Percentiles rank a stretch among this genome's conserved stretches.
These are phyloP conservation scores for Mycteria americana DNA, from an alignment of 2,797 vertebrate genomes.

Conservation along the genomic window DNA sequence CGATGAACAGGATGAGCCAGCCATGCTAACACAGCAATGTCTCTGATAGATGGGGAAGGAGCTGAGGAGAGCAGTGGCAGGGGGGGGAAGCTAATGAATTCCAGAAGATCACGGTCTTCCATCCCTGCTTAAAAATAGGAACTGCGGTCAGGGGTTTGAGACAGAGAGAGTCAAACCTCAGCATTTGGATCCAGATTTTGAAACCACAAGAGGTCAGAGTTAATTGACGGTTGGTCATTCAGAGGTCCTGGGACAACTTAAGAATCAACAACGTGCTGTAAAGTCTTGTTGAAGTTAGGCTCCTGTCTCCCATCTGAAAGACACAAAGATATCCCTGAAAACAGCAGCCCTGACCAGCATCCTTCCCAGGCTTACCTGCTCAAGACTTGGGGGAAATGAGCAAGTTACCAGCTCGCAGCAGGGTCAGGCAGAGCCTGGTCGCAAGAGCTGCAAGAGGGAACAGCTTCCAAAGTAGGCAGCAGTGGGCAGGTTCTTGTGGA, in stretches of 20 bases:
- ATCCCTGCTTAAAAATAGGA: conserved; percentile 27
- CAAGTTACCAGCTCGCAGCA: not conserved
- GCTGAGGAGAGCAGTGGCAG: rapidly evolving
- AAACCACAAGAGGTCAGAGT: conserved; percentile 41
- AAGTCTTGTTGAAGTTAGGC: not conserved
- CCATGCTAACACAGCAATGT: rapidly evolving
- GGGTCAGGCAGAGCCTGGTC: not conserved
- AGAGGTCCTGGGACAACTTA: conserved; percentile 53
- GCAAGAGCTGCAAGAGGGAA: not conserved
- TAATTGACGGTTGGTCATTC: conserved; percentile 24
- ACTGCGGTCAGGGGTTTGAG: not conserved
- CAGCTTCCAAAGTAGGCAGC: not conserved
- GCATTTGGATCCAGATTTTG: not conserved
- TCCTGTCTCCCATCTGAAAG: not conserved
- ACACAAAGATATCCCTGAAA: not conserved
- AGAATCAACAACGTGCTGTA: not conserved
- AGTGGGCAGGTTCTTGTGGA: not conserved
- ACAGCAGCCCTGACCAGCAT: not conserved
- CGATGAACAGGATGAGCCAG: rapidly evolving
- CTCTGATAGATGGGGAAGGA: not conserved
- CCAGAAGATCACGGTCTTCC: not conserved
- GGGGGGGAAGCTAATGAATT: not conserved
- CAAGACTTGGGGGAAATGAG: not conserved
- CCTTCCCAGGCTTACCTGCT: not conserved
- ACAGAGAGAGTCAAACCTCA: conserved; percentile 34